phyloP scores from a whole-genome alignment of 2,888 invertebrate species.

The Didymodactylos carnosus region DNA sequence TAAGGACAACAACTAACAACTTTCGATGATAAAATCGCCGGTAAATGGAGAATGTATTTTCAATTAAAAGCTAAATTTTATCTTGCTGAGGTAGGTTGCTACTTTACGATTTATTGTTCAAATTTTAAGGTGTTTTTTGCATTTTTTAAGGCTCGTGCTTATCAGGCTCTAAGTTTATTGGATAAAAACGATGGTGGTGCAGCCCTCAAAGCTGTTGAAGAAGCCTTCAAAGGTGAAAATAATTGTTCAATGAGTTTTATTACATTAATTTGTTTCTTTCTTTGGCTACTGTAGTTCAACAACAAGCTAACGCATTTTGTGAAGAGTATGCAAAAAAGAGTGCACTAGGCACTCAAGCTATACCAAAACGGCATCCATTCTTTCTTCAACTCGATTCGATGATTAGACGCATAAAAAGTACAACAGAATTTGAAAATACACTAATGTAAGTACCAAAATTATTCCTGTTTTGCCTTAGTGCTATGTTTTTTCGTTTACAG shows the following conservation, averaged over 20 bases:
- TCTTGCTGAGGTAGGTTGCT: constrained; percentile 40
- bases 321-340: constrained; percentile 41
- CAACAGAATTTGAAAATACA: not conserved
- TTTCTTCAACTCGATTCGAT: constrained; percentile 50
- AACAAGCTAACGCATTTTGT: constrained; percentile 38
- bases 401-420: constrained; percentile 25
- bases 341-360: constrained; percentile 43
- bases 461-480: not conserved
- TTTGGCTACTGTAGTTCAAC: constrained; percentile 29
- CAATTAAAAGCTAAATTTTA: constrained; percentile 44
- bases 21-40: constrained; percentile 37
- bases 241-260: too few species aligned
- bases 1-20: constrained; percentile 27
- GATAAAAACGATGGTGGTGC: not conserved
- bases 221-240: not conserved
- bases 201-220: not conserved
- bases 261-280: too few species aligned
- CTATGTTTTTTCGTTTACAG: not conserved
- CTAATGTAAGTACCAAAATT: not conserved
- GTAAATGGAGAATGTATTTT: constrained; percentile 44
- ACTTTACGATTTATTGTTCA: not conserved
- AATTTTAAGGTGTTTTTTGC: not conserved
- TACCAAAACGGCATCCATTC: constrained; percentile 44
- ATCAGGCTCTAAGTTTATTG: not conserved
- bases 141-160: not conserved